These are phyloP conservation scores for Chromobotia macracanthus DNA, from an alignment of 2,797 vertebrate species.

Conservation along the genomic window DNA sequence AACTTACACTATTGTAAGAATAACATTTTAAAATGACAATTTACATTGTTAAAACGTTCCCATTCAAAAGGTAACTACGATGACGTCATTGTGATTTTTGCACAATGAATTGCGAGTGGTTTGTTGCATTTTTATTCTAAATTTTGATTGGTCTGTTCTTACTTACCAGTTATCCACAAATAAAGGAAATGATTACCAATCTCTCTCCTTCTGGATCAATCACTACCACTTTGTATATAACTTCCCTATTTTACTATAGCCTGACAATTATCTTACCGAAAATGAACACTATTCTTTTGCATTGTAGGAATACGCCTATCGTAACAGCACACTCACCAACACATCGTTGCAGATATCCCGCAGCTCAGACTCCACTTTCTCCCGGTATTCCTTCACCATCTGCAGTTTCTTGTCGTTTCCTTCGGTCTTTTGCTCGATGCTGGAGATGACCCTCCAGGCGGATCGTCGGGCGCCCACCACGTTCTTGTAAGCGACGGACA, in stretches of 20 bases:
- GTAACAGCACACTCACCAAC: conserved; percentile 80
- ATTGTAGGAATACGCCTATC: not conserved
- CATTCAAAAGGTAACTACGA: not conserved
- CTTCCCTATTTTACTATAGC: no score
- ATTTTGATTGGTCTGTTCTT: not conserved
- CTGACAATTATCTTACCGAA: not conserved
- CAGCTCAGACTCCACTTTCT: conserved; percentile 91
- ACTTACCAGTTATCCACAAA: no score
- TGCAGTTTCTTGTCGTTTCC: conserved; percentile 84
- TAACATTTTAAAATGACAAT: no score
- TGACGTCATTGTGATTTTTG: not conserved
- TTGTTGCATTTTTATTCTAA: not conserved
- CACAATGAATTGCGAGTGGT: not conserved
- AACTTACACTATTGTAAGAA: no score
- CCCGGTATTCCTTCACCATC: conserved; percentile 87
- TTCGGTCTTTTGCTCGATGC: conserved; percentile 87
- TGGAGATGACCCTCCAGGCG: conserved; percentile 93
- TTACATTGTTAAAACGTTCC: not conserved
- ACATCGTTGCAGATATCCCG: conserved; percentile 89
- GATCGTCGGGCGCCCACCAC: conserved; percentile 91
- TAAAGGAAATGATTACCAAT: not conserved
- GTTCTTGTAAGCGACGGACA: conserved; percentile 97
- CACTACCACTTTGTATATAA: not conserved
- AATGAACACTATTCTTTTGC: not conserved
- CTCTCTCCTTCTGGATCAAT: not conserved